Percentiles rank a stretch among this genome's conserved stretches.
phyloP scores from a whole-genome alignment of 2,113 vertebrate genomes.

The Callionymus lyra region DNA sequence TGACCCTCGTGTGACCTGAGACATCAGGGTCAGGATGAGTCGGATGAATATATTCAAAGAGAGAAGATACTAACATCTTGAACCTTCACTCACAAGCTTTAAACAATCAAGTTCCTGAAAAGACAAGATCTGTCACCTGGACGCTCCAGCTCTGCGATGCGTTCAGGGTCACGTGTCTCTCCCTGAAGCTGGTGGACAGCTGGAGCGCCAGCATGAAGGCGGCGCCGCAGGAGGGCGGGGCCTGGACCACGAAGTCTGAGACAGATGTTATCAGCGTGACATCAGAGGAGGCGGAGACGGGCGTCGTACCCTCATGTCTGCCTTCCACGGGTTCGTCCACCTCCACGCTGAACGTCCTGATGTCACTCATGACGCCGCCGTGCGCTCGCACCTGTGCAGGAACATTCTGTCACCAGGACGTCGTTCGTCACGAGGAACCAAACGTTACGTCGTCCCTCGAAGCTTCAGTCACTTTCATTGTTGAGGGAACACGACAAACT shows the following conservation, averaged over 20 bases:
- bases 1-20: too few relatives aligned
- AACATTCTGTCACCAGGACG: too few relatives aligned
- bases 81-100: too few relatives aligned
- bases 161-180: conserved; percentile 57
- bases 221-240: conserved; percentile 74
- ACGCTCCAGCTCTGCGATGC: conserved; percentile 71
- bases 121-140: too few relatives aligned
- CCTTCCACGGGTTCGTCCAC: conserved; percentile 69
- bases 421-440: too few relatives aligned
- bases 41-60: too few relatives aligned
- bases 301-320: conserved; percentile 66
- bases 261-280: neutral
- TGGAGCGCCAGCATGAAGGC: conserved; percentile 76
- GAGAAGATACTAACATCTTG: too few relatives aligned
- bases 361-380: conserved; percentile 77
- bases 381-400: conserved; percentile 60
- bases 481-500: too few relatives aligned
- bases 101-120: conserved; percentile 71
- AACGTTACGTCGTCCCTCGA: too few relatives aligned
- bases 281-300: neutral
- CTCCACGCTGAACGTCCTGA: conserved; percentile 72
- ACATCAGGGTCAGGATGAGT: too few relatives aligned
- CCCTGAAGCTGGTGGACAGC: conserved; percentile 72
- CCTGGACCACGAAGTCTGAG: conserved; percentile 74
- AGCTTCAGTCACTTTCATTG: too few relatives aligned